phyloP scores from a whole-genome alignment of 2,113 vertebrate genomes.

The Cochlearius cochlearius region DNA sequence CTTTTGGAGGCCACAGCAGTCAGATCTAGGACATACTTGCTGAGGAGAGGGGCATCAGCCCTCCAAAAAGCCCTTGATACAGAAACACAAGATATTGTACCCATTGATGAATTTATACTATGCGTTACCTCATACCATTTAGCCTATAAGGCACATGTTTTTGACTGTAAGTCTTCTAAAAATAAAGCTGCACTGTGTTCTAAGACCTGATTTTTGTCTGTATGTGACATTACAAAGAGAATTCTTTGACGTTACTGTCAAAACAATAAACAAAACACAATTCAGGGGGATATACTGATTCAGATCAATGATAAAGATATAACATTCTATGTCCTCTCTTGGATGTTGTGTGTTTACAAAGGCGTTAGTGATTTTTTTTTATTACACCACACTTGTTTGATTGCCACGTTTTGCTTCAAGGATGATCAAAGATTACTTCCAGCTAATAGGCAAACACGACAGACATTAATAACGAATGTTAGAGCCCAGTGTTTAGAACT shows the following conservation, averaged over 20 bases:
- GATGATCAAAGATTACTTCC: neutral
- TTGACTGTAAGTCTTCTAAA: neutral
- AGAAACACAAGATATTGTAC: neutral
- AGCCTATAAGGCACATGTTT: neutral
- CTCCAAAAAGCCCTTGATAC: neutral
- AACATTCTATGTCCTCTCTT: neutral
- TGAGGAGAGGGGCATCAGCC: neutral
- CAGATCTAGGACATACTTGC: neutral
- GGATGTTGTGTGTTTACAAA: neutral
- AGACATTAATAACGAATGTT: neutral
- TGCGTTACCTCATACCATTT: neutral
- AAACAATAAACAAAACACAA: slow-evolving; percentile 20
- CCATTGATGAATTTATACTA: neutral
- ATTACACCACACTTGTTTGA: neutral
- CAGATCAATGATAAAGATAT: neutral
- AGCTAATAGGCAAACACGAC: neutral
- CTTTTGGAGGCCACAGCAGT: neutral
- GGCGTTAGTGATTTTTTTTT: neutral
- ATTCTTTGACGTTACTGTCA: slow-evolving; percentile 13
- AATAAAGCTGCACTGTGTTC: neutral
- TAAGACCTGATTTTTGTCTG: neutral
- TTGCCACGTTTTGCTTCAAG: neutral
- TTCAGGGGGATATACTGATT: neutral
- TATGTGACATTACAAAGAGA: neutral
- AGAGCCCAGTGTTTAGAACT: neutral